These are phyloP conservation scores for Bathynomus jamesi DNA, from an alignment of 1,140 invertebrate genomes.

Conservation along the genomic window DNA sequence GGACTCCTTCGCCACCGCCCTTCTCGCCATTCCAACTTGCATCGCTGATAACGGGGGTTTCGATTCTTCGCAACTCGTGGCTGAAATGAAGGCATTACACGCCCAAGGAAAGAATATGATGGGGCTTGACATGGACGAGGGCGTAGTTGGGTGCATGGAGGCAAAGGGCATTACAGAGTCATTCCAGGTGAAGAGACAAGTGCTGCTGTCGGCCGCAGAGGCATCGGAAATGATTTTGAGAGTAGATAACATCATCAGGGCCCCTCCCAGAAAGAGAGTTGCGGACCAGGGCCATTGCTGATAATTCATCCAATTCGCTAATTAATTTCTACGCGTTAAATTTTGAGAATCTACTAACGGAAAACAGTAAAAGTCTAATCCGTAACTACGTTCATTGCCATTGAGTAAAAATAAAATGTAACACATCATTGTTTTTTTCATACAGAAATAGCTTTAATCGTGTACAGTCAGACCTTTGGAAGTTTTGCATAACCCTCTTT, in stretches of 20 bases:
- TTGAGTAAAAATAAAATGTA: too few relatives aligned
- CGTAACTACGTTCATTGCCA: too few relatives aligned
- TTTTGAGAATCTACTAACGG: too few relatives aligned
- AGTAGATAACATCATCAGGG: conserved; percentile 93
- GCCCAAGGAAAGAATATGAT: conserved; percentile 62
- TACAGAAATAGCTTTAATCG: too few relatives aligned
- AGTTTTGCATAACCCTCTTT: too few relatives aligned
- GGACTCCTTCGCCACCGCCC: conserved; percentile 86
- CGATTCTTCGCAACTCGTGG: conserved; percentile 90
- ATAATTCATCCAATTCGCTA: conserved; percentile 38
- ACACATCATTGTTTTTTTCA: too few relatives aligned
- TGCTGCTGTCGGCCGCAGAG: conserved; percentile 87
- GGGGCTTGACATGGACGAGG: conserved; percentile 88
- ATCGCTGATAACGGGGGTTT: conserved; percentile 98
- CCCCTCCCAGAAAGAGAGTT: conserved; percentile 82
- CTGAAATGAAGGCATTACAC: conserved; percentile 82
- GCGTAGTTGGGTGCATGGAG: conserved; percentile 76
- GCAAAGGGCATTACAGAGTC: conserved; percentile 91
- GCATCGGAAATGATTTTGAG: conserved; percentile 98
- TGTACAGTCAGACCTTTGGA: too few relatives aligned
- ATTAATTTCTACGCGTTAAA: too few relatives aligned
- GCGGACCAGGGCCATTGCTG: conserved; percentile 82
- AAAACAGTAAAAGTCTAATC: too few relatives aligned
- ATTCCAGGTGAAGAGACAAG: conserved; percentile 91
- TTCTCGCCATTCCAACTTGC: conserved; percentile 81